Percentiles rank a stretch among this genome's conserved stretches.
phyloP scores from a whole-genome alignment of 2,797 vertebrate genomes.

The Zalophus californianus region DNA sequence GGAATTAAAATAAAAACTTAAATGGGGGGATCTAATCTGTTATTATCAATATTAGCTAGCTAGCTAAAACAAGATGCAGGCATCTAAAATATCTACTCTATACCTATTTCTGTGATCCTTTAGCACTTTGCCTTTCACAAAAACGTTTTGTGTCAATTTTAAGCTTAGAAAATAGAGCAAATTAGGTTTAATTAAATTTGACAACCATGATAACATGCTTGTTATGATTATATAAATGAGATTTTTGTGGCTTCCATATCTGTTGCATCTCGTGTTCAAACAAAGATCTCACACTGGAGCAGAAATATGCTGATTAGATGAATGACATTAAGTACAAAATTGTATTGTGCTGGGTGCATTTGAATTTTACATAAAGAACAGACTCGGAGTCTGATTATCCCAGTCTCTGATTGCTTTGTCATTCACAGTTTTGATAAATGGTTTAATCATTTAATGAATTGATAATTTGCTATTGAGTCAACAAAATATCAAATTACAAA shows the following conservation, averaged over 20 bases:
- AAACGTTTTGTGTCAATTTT: slow-evolving; percentile 59
- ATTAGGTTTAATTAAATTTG: slow-evolving; percentile 77
- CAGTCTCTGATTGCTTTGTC: slow-evolving; percentile 76
- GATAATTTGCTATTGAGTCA: slow-evolving; percentile 77
- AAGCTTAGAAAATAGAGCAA: slow-evolving; percentile 67
- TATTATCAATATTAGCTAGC: slow-evolving; percentile 33
- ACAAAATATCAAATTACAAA: slow-evolving; percentile 72
- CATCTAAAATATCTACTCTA: slow-evolving; percentile 26
- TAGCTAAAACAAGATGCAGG: slow-evolving; percentile 27
- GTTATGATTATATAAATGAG: slow-evolving; percentile 79
- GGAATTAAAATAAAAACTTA: background rate
- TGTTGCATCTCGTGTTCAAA: slow-evolving; percentile 72
- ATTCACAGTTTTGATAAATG: slow-evolving; percentile 76
- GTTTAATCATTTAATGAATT: slow-evolving; percentile 79
- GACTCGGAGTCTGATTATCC: slow-evolving; percentile 68
- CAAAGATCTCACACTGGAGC: slow-evolving; percentile 70
- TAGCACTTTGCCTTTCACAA: slow-evolving; percentile 54
- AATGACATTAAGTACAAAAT: slow-evolving; percentile 77
- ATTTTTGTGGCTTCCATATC: slow-evolving; percentile 73
- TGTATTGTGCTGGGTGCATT: slow-evolving; percentile 65
- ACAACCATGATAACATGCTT: slow-evolving; percentile 69
- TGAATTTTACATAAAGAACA: slow-evolving; percentile 77
- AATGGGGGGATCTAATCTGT: background rate
- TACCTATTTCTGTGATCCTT: slow-evolving; percentile 45
- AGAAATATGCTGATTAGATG: slow-evolving; percentile 78